Evolutionary conservation across 2,113 vertebrate species (phyloP), one percentile per base, ranked within the genome.

Genomic region (Tauraco erythrolophus): DNA sequence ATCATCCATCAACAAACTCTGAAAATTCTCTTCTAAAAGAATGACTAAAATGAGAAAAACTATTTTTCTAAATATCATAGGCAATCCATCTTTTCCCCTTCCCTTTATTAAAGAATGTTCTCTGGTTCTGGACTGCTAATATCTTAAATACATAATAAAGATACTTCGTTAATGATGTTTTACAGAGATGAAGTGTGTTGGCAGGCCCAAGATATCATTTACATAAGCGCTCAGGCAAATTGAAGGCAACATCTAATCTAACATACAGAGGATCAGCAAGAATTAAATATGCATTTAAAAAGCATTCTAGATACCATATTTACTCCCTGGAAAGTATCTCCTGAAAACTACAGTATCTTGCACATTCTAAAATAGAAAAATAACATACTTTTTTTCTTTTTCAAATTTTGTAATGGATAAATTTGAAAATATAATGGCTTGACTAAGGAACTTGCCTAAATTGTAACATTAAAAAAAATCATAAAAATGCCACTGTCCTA

Each of bases 251-350:
- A 37, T 70, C 82, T 84, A 31, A 93, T 72, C 56, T 85, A 96
- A 87, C 28, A 70, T 62, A 45, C 79, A 84, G 53, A 92, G 66
- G 72, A 94, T 27, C 50, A 92, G 37, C 60, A 94, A 80, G 71
- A 89, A 89, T 94, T 84, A 93, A 92, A 66, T 10, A 61, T 31
- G 80, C 24, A 80, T 75, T 94, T 84, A 30, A 84, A 92, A 96
- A 89, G 17, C 17, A 81, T 92, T 94, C 56, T 62, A 85, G 27
- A 51, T 53, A 89, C 46, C 15, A 31, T 43, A 90, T 28, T 90
- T 92, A 24, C 28, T 95, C 33, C 57, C 22, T 76, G 45, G 19
- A 89, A 91, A 92, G 66, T 37, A 61, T 39, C 28, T 85, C 30
- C 43, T 88, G 57, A 85, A 66, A 91, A 21, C 37, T 68, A 64